Evolutionary conservation across 2,888 invertebrate genomes (phyloP), one percentile per base, ranked within the genome.

Genomic region (Blomia tropicalis): DNA sequence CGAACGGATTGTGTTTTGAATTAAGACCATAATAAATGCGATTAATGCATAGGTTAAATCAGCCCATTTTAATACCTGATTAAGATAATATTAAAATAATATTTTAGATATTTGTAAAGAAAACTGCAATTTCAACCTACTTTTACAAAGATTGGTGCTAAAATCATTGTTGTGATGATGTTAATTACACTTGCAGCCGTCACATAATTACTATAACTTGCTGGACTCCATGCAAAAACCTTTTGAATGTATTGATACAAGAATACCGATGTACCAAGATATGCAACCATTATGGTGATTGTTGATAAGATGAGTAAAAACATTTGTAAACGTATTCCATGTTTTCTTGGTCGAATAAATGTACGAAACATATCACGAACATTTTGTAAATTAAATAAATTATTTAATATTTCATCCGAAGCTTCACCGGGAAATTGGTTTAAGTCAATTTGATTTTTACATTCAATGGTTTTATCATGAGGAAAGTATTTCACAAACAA

Each of bases 201-300:
- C 1, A 30, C n/a, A 1, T 36, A 36, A 23, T 36, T 41, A 31
- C 62, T 62, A 22, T 59, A 63, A 2, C 4, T 29, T 19, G 43
- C 41, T 2, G 63, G 43, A 41, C 43, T 30, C 63, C 63, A 63
- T n/a, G 30, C 4, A 47, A 58, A 63, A 11, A 59, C 30, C 19
- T 59, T 59, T 32, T 63, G 59, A 4, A 30, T 51, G 36, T 59
- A 63, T 14, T 44, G 51, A n/a, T 41, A 59, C 2, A 62, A 11
- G 22, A 62, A 62, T 3, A 41, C 30, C 5, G n/a, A 5, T 1
- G 56, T 3, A 1, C 56, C 62, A 30, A 56, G 19, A 19, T 41
- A 27, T 27, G 62, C 3, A 27, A 62, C 3, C 2, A 62, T 22
- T 11, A 54, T 23, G 14, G 32, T 43, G 1, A 11, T 1, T 43